Base-by-base conservation (phyloP, 2,113 vertebrate species). In the Carassius gibelio region DNA sequence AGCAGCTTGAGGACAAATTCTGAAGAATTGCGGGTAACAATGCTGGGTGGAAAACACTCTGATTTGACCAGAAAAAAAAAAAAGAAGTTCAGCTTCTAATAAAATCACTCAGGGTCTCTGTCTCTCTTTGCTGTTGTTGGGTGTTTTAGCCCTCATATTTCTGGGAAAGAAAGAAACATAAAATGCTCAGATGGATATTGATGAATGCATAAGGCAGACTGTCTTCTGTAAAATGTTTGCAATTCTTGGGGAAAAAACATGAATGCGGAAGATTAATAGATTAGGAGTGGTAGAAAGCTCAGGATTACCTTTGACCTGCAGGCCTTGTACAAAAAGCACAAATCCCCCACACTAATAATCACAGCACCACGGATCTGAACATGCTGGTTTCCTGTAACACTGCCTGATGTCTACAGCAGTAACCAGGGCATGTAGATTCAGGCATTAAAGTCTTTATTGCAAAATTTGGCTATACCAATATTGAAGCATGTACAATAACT, bases 1-100 rank as follows among this genome's bases (percentile, higher is more conserved):
- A 83, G 88, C 90, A 93, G 93, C 87, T 84, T 83, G 36, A 92
- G 92, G 89, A 84, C 88, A 0, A 82, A 88, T 85, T 86, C 85
- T 1, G 91, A 92, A 30, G 30, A 30, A 30, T 30, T 30, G 30
- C 30, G 30, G 0, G 90, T 92, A 86, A 84, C 93, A 89, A 88
- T 42, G 89, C 94, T 93, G 91, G 83, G 93, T 59, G n/a, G 81
- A 66, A 78, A 78, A 30, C 11, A 11, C 15, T 69, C 79, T 34
- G 62, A 52, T 15, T 19, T 52, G 42, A 81, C 62, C 26, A 19
- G 45, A 68, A 21, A 50, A 81, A 68, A 81, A 8, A 26, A 26
- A 26, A 52, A 13, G 30, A 52, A 13, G 23, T 81, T 68, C 42
- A 68, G 79, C 36, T 68, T 66, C 52, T 23, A 34, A 48, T 2